phyloP scores from a whole-genome alignment of 30 jellyfish, hydroid and myxozoan genomes.

The Catostylus mosaicus region DNA sequence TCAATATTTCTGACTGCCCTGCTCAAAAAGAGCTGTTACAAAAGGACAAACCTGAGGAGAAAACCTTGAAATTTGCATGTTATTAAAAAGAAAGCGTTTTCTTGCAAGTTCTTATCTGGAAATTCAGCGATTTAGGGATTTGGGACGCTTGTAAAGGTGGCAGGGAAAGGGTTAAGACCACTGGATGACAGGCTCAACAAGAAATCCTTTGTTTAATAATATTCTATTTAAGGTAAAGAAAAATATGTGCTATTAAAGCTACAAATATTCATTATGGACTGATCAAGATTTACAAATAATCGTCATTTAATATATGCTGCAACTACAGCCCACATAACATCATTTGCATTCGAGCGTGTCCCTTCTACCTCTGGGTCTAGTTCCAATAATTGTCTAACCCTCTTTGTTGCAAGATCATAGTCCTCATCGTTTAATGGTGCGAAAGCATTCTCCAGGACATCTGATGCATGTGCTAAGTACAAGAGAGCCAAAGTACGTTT shows the following conservation, averaged over 20 bases:
- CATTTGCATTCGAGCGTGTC: conserved; percentile 89
- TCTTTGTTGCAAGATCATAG: conserved; percentile 95
- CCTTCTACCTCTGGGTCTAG: conserved; percentile 98
- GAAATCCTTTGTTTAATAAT: neutral
- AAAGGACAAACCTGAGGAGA: too few relatives aligned
- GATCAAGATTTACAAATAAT: conserved; percentile 11
- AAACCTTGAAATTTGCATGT: too few relatives aligned
- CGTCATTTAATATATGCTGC: conserved; percentile 90
- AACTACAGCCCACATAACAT: conserved; percentile 98
- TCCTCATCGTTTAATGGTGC: conserved; percentile 98
- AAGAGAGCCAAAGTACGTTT: conserved; percentile 89
- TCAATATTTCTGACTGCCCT: too few relatives aligned
- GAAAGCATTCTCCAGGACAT: conserved; percentile 96
- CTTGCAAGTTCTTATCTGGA: too few relatives aligned
- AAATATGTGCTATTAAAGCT: neutral
- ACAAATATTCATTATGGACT: neutral
- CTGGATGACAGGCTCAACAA: too few relatives aligned
- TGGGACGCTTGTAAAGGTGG: too few relatives aligned
- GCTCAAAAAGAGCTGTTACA: too few relatives aligned
- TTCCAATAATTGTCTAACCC: conserved; percentile 95
- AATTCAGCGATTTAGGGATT: too few relatives aligned
- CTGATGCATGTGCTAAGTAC: conserved; percentile 95
- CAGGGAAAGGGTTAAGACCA: too few relatives aligned
- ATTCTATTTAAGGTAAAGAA: neutral
- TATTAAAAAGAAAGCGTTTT: too few relatives aligned